These are phyloP conservation scores for Bedellia somnulentella DNA, from an alignment of 2,888 invertebrate species.

Conservation along the genomic window DNA sequence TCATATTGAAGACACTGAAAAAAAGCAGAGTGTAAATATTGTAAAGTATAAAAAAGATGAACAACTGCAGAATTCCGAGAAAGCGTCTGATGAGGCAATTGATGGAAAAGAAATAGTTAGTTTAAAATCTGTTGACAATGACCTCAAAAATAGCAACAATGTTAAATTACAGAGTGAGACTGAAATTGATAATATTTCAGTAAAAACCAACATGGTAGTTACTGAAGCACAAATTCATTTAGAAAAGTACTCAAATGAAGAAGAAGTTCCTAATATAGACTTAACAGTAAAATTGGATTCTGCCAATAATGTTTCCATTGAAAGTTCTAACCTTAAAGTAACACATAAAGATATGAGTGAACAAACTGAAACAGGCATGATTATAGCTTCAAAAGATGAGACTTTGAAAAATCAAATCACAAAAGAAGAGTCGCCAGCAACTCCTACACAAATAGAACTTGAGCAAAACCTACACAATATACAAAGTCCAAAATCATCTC, in stretches of 20 bases:
- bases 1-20: conserved; percentile 40
- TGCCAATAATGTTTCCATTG: conserved; percentile 45
- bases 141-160: conserved; percentile 24
- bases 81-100: not conserved
- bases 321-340: conserved; percentile 36
- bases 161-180: conserved; percentile 44
- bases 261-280: conserved; percentile 45
- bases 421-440: not conserved
- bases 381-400: not conserved
- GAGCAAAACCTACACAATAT: no score
- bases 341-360: conserved; percentile 30
- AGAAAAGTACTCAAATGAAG: conserved; percentile 41
- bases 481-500: no score
- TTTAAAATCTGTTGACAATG: conserved; percentile 19
- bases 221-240: conserved; percentile 58
- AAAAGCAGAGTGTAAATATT: conserved; percentile 49
- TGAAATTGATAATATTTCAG: conserved; percentile 47
- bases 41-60: conserved; percentile 37
- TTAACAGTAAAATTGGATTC: conserved; percentile 44
- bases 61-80: conserved; percentile 13
- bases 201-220: conserved; percentile 50
- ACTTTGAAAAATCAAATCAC: not conserved
- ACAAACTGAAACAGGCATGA: conserved; percentile 6
- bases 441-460: no score
- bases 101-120: conserved; percentile 21